phyloP scores from a whole-genome alignment of 2,113 vertebrate genomes.

The Azemiops feae region DNA sequence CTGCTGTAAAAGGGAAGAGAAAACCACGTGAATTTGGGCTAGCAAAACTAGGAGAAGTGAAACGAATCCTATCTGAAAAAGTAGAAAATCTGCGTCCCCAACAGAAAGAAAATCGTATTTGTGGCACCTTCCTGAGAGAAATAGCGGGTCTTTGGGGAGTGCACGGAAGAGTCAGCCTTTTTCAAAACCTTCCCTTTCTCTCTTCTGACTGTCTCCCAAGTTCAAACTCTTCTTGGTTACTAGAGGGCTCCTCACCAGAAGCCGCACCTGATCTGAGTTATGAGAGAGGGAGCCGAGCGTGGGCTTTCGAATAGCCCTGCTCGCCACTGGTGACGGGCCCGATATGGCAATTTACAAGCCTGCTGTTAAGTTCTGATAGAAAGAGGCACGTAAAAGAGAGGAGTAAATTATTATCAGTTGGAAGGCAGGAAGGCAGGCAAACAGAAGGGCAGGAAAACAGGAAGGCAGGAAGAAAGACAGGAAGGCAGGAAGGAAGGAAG shows the following conservation, averaged over 20 bases:
- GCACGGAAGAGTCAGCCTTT: background rate
- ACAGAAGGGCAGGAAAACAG: background rate
- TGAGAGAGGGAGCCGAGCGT: background rate
- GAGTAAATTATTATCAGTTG: background rate
- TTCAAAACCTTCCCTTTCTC: background rate
- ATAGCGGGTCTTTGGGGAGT: background rate
- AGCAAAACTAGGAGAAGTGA: conserved; percentile 30
- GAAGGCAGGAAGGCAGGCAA: background rate
- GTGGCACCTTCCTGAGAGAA: background rate
- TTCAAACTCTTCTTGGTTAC: background rate
- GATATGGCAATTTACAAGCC: background rate
- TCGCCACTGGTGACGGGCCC: background rate
- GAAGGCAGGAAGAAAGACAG: background rate
- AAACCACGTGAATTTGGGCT: conserved; percentile 55
- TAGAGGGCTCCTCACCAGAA: background rate
- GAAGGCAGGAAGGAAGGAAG: background rate
- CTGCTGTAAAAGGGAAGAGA: conserved; percentile 77
- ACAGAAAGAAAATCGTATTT: background rate
- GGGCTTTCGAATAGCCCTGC: background rate
- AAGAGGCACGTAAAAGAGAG: background rate
- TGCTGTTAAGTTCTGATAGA: background rate
- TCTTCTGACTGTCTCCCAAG: background rate
- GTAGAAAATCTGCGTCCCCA: background rate
- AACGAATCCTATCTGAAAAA: background rate
- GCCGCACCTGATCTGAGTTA: background rate